phyloP scores from a whole-genome alignment of 2,888 invertebrate genomes.

The Archips crataeganus region DNA sequence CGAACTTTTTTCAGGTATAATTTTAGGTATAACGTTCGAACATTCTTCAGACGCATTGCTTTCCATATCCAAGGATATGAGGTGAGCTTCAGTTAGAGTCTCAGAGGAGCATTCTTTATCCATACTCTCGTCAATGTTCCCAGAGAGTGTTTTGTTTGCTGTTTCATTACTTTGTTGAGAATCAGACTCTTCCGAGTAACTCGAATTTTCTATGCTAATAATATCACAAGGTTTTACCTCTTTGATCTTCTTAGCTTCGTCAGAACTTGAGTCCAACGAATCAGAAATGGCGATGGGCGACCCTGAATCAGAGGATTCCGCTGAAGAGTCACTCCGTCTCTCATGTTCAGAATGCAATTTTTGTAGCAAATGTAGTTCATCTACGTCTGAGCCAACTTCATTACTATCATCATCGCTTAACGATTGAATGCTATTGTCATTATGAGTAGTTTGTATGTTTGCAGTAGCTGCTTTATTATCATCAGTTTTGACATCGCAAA shows the following conservation, averaged over 20 bases:
- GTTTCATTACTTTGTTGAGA: constrained; percentile 53
- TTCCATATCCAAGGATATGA: constrained; percentile 70
- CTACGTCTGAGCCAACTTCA: constrained; percentile 68
- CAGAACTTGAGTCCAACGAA: constrained; percentile 62
- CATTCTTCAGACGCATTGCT: constrained; percentile 15
- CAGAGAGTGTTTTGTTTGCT: constrained; percentile 43
- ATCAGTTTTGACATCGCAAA: constrained; percentile 3
- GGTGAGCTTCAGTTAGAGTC: constrained; percentile 61
- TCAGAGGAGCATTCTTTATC: constrained; percentile 47
- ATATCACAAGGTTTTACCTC: constrained; percentile 55
- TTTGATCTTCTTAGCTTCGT: constrained; percentile 47
- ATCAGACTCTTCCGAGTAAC: constrained; percentile 61
- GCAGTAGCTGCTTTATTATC: constrained; percentile 10
- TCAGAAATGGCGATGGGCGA: constrained; percentile 72
- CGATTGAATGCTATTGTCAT: constrained; percentile 48
- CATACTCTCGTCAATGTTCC: constrained; percentile 46
- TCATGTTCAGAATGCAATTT: constrained; percentile 70
- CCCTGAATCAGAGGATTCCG: constrained; percentile 67
- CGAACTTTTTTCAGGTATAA: not conserved
- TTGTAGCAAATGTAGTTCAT: constrained; percentile 73
- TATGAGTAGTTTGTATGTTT: constrained; percentile 14
- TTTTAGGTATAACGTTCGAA: not conserved
- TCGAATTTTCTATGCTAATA: constrained; percentile 80
- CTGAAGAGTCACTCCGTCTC: constrained; percentile 56
- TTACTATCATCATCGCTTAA: constrained; percentile 61